phyloP scores from a whole-genome alignment of 2,888 invertebrate genomes.

The Volucella inflata region DNA sequence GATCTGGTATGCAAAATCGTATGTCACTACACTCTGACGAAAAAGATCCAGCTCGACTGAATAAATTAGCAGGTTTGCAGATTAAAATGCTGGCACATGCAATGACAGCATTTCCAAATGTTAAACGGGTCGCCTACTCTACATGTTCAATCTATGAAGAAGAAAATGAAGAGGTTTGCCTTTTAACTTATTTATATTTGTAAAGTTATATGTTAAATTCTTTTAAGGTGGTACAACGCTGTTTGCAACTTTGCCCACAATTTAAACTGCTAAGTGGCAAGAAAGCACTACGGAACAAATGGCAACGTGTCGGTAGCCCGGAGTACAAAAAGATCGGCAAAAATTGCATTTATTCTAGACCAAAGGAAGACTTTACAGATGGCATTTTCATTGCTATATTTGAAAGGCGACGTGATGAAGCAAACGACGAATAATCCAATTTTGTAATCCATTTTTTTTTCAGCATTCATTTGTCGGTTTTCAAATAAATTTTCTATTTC shows the following conservation, averaged over 20 bases:
- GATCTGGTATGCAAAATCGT: constrained; percentile 91
- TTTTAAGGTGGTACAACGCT: constrained; percentile 86
- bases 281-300: constrained; percentile 86
- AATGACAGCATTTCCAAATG: constrained; percentile 91
- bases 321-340: constrained; percentile 88
- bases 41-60: constrained; percentile 85
- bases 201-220: neutral
- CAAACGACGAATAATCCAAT: constrained; percentile 19
- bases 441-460: neutral
- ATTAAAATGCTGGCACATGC: constrained; percentile 93
- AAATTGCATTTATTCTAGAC: constrained; percentile 91
- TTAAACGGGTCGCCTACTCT: constrained; percentile 95
- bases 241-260: constrained; percentile 82
- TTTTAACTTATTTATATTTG: constrained; percentile 70
- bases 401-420: constrained; percentile 84
- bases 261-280: constrained; percentile 88
- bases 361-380: constrained; percentile 91
- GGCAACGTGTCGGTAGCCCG: constrained; percentile 88
- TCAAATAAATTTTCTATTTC: no score
- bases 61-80: constrained; percentile 90
- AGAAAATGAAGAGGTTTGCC: constrained; percentile 94
- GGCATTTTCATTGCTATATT: constrained; percentile 98
- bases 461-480: no score
- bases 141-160: constrained; percentile 96
- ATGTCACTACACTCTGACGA: constrained; percentile 84